Evolutionary conservation across 2,797 vertebrate genomes (phyloP).

Genomic region (Esox lucius): DNA sequence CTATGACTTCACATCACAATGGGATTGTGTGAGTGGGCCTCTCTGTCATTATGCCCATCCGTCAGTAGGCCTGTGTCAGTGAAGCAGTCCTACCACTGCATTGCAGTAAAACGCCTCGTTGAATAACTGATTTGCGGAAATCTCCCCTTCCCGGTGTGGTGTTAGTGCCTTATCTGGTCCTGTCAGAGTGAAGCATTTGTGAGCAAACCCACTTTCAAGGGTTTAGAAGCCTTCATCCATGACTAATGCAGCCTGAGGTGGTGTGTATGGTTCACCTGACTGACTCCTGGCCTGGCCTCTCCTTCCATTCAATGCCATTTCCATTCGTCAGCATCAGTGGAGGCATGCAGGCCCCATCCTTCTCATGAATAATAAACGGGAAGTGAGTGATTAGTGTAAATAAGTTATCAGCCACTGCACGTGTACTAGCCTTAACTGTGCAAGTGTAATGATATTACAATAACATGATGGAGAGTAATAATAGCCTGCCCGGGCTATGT

Average conservation of each 20-base stretch:
- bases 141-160: neutral
- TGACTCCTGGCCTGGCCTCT: constrained; percentile 42
- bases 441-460: constrained; percentile 48
- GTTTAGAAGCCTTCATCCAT: neutral
- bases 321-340: constrained; percentile 52
- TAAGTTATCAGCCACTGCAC: constrained; percentile 56
- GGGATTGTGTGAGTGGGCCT: neutral
- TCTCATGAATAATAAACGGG: constrained; percentile 59
- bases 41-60: neutral
- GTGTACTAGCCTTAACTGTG: constrained; percentile 44
- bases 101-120: neutral
- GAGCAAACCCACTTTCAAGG: neutral
- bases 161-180: neutral
- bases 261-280: constrained; percentile 41
- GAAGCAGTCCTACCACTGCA: neutral
- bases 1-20: neutral
- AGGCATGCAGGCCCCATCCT: constrained; percentile 37
- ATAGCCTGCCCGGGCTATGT: constrained; percentile 6
- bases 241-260: constrained; percentile 25
- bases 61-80: neutral
- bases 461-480: constrained; percentile 28
- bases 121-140: neutral
- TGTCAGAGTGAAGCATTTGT: neutral
- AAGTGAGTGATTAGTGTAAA: constrained; percentile 55
- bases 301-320: constrained; percentile 26